Base-by-base conservation (phyloP, 2,888 invertebrate genomes). In the Escarpia spicata region DNA sequence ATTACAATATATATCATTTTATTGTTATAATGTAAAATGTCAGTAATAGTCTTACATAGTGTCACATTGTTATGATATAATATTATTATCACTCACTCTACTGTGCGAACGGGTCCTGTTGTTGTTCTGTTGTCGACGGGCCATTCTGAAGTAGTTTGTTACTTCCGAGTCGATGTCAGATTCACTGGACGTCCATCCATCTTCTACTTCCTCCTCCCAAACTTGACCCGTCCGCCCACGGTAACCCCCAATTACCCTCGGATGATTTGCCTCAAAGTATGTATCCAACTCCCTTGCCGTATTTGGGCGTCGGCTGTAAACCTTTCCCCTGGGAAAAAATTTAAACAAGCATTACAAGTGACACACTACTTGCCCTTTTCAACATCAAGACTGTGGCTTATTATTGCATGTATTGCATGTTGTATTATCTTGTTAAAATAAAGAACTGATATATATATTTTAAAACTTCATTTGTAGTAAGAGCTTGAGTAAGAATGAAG, bases 101-200 rank as follows among this genome's bases (percentile, higher is more conserved):
- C 75, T 75, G 75, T 75, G 75, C 19, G 26, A 26, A 6, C 6
- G 75, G n/a, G 6, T 75, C 26, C 26, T 75, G 26, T 75, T n/a
- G n/a, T 75, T 75, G 75, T 75, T 75, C 75, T 75, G 75, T n/a
- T 75, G 75, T 26, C 75, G 75, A 26, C 26, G 75, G 26, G 75
- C 75, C 75, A 75, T 75, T 26, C 75, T 75, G 75, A 75, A 75
- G 75, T 75, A 75, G 75, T 75, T 75, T 75, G 75, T 75, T 26
- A 75, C 75, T 26, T 75, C 75, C 75, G 75, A 75, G 75, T 75
- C 75, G 3, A 75, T 26, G 26, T 75, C 75, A 4, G 75, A 75
- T 75, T 75, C 75, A 2, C 75, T 75, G 75, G 75, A 75, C 6
- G 75, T 75, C 75, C 75, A 75, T 26, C 75, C 75, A 6, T 26